These are phyloP conservation scores for Jordanella pulchra DNA, from an alignment of 2,797 vertebrate genomes.

Conservation along the genomic window DNA sequence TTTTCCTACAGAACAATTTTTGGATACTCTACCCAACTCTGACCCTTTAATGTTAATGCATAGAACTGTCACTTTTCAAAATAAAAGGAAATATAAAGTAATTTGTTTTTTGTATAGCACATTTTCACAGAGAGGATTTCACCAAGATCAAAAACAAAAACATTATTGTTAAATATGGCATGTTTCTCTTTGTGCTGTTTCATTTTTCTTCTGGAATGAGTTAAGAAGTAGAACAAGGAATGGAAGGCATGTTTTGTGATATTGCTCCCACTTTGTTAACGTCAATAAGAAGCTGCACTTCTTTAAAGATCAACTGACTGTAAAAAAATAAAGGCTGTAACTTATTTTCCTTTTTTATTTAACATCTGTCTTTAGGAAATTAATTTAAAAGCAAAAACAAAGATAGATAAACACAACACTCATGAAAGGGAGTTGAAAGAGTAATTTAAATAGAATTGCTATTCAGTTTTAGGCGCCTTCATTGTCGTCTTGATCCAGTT, in stretches of 20 bases:
- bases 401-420: background rate
- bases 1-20: too few species aligned
- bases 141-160: too few species aligned
- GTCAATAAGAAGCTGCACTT: background rate
- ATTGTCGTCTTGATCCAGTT: conserved; percentile 53
- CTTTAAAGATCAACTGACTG: background rate
- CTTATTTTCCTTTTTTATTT: background rate
- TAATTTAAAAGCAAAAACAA: background rate
- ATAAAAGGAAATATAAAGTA: too few species aligned
- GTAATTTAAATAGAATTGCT: background rate
- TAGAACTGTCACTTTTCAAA: too few species aligned
- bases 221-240: background rate
- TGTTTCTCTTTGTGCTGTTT: background rate
- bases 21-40: too few species aligned
- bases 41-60: too few species aligned
- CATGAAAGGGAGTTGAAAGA: background rate
- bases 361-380: background rate
- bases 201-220: background rate
- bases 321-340: background rate
- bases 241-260: background rate
- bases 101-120: too few species aligned
- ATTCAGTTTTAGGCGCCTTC: conserved; percentile 19
- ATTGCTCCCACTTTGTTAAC: background rate
- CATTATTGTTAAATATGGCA: too few species aligned
- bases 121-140: too few species aligned